Conservation (phyloP, 2,113 vertebrate species). For the Pachypanchax playfairii region DNA sequence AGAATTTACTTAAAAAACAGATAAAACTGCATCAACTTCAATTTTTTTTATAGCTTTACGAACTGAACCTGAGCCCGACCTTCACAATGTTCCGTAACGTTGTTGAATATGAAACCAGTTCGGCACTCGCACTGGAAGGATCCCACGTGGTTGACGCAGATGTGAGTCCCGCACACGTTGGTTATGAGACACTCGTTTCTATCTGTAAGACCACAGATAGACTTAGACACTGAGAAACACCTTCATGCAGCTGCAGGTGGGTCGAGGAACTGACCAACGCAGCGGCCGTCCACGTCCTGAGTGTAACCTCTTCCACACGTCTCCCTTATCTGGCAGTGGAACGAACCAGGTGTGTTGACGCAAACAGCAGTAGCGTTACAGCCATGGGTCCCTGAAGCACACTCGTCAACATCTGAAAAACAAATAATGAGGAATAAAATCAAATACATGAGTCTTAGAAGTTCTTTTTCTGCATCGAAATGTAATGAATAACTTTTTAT, state of each 20-base stretch:
- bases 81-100: not conserved
- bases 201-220: slow-evolving; percentile 70
- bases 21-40: too few relatives aligned
- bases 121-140: slow-evolving; percentile 39
- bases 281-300: slow-evolving; percentile 87
- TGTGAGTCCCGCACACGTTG: slow-evolving; percentile 83
- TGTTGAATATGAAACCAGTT: not conserved
- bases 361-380: slow-evolving; percentile 87
- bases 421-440: not conserved
- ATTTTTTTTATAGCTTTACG: too few relatives aligned
- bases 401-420: slow-evolving; percentile 92
- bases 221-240: not conserved
- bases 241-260: too few relatives aligned
- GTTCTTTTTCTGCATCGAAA: too few relatives aligned
- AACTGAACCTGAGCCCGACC: too few relatives aligned
- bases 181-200: slow-evolving; percentile 86
- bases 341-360: slow-evolving; percentile 92
- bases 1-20: too few relatives aligned
- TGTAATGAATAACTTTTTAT: too few relatives aligned
- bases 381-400: slow-evolving; percentile 88
- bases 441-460: too few relatives aligned
- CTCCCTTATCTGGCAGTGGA: slow-evolving; percentile 86
- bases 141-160: slow-evolving; percentile 88
- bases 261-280: slow-evolving; percentile 86
- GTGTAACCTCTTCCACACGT: slow-evolving; percentile 86